Conservation (phyloP, 23 tunicate genomes). For the Oikopleura albicans region DNA sequence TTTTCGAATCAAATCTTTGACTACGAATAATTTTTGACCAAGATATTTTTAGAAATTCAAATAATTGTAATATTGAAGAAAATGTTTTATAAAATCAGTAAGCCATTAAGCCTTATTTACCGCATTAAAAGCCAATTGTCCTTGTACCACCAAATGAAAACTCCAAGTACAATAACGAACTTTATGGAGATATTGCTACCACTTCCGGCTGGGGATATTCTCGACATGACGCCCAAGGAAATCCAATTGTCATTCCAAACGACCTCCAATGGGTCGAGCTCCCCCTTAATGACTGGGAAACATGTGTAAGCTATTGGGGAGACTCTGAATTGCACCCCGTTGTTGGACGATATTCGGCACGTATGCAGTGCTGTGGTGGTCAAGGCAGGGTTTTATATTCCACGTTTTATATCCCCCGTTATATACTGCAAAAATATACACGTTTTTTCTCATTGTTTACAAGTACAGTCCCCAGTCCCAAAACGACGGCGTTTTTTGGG, state of each 20-base stretch:
- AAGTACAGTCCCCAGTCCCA: too few relatives aligned
- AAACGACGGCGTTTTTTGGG: too few relatives aligned
- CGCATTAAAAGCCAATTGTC: not conserved
- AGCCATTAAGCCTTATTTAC: too few relatives aligned
- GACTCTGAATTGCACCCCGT: not conserved
- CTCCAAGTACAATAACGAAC: not conserved
- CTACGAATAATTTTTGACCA: too few relatives aligned
- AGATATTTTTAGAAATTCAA: too few relatives aligned
- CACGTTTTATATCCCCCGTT: too few relatives aligned
- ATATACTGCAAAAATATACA: too few relatives aligned
- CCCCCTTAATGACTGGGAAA: not conserved
- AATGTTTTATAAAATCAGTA: too few relatives aligned
- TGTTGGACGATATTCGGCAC: not conserved
- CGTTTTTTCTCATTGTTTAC: too few relatives aligned
- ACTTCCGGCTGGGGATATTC: not conserved
- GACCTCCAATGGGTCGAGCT: not conserved
- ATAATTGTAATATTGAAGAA: too few relatives aligned
- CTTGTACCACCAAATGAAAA: not conserved
- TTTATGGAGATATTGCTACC: not conserved
- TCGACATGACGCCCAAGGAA: not conserved
- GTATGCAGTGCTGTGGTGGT: conserved; percentile 27
- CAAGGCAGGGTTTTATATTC: not conserved
- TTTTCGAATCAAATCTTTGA: too few relatives aligned
- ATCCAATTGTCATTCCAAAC: not conserved
- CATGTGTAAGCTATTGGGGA: not conserved